phyloP scores from a whole-genome alignment of 2,797 vertebrate genomes.

The Gephyroberyx darwinii region DNA sequence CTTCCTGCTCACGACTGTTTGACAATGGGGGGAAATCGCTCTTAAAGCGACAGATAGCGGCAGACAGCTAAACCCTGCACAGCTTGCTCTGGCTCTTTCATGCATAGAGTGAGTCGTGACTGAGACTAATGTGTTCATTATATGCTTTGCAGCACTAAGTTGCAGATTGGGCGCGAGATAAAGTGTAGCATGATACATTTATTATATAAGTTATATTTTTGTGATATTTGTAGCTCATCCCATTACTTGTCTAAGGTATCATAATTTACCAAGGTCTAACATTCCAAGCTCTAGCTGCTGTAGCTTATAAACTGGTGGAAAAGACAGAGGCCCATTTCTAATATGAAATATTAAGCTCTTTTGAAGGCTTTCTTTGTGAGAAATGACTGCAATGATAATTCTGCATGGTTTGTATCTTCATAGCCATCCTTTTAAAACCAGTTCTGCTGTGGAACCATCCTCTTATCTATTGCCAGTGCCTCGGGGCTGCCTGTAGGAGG shows the following conservation, averaged over 20 bases:
- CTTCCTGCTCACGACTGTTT: conserved; percentile 98
- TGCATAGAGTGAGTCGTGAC: conserved; percentile 73
- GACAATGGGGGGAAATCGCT: conserved; percentile 97
- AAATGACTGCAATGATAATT: conserved; percentile 43
- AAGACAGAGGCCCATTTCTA: background rate
- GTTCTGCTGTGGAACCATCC: conserved; percentile 54
- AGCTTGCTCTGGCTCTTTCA: conserved; percentile 43
- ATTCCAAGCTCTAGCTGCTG: background rate
- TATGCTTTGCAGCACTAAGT: conserved; percentile 25
- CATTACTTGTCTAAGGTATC: too few species aligned
- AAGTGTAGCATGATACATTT: conserved; percentile 13
- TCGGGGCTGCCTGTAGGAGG: conserved; percentile 67
- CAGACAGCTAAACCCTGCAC: conserved; percentile 70
- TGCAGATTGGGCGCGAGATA: conserved; percentile 39
- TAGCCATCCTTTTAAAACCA: conserved; percentile 55
- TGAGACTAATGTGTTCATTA: conserved; percentile 65
- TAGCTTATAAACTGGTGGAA: background rate
- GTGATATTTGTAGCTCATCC: too few species aligned
- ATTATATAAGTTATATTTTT: background rate
- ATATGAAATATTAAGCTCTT: conserved; percentile 27
- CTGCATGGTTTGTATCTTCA: conserved; percentile 39
- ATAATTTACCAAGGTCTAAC: background rate
- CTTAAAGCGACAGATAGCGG: conserved; percentile 85
- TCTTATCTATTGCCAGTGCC: conserved; percentile 81
- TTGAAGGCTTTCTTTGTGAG: conserved; percentile 24